A percentile compares a stretch with the other conserved stretches of the same genome.
phyloP scores from a whole-genome alignment of 2,113 vertebrate genomes.

The Himantopus leucocephalus region DNA sequence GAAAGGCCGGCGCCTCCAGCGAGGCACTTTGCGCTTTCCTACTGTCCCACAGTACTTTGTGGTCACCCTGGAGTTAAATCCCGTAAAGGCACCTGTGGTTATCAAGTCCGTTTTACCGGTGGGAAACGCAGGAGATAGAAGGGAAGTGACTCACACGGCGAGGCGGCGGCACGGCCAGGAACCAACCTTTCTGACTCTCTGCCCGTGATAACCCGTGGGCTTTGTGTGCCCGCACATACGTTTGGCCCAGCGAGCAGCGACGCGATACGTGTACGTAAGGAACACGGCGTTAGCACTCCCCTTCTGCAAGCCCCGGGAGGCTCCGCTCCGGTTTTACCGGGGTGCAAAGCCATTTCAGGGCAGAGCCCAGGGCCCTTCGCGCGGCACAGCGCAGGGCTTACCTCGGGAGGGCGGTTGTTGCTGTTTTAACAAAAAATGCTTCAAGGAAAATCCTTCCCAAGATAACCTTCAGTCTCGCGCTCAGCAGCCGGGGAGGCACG shows the following conservation, averaged over 20 bases:
- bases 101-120: background rate
- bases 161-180: background rate
- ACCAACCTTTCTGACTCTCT: background rate
- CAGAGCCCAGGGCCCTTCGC: background rate
- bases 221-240: background rate
- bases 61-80: background rate
- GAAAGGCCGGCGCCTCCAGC: background rate
- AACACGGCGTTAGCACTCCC: accelerated
- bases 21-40: accelerated
- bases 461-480: background rate
- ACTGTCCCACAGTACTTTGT: accelerated
- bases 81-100: background rate
- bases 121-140: background rate
- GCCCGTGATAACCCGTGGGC: background rate
- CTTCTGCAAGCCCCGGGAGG: background rate
- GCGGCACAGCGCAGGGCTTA: background rate
- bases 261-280: accelerated
- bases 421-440: background rate
- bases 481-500: background rate
- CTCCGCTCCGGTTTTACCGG: accelerated
- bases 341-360: background rate
- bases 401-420: background rate
- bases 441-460: background rate
- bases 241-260: background rate
- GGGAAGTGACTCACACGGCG: background rate